A percentile compares a stretch with the other conserved stretches of the same genome.
These are phyloP conservation scores for Phalanger gymnotis DNA, from an alignment of 2,797 vertebrate genomes.

Conservation along the genomic window DNA sequence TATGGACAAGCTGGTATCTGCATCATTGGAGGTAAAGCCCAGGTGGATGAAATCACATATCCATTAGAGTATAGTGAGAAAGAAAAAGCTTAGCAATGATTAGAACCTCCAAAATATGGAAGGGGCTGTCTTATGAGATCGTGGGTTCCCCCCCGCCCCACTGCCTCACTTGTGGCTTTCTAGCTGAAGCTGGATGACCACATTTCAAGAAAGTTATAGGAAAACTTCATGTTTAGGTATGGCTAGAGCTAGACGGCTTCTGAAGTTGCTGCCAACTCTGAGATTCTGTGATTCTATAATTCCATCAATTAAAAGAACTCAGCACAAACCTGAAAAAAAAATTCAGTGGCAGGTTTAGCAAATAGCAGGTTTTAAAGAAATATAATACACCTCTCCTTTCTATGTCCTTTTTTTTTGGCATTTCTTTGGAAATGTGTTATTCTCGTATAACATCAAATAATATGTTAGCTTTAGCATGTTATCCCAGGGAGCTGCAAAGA, in stretches of 20 bases:
- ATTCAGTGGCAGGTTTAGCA: not conserved
- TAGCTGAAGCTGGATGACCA: not conserved
- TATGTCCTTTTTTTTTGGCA: not conserved
- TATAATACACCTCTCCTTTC: not conserved
- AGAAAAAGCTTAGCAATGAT: not conserved
- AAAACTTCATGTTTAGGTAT: not conserved
- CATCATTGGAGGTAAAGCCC: not conserved
- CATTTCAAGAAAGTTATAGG: not conserved
- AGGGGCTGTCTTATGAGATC: not conserved
- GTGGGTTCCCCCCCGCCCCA: not conserved
- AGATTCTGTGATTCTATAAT: not conserved
- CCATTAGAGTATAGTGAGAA: not conserved
- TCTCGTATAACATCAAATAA: not conserved
- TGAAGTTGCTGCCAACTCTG: not conserved
- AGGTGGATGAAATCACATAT: not conserved
- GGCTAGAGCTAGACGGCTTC: not conserved
- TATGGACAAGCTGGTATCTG: not conserved
- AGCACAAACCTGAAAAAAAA: not conserved
- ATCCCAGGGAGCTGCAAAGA: not conserved
- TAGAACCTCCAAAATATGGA: not conserved
- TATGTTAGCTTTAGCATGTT: not conserved
- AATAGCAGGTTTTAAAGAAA: not conserved
- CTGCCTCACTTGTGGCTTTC: not conserved
- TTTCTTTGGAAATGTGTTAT: not conserved
- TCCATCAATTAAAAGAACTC: not conserved